Base-by-base conservation (phyloP, 2,888 invertebrate genomes). In the Leptopterna dolabrata region DNA sequence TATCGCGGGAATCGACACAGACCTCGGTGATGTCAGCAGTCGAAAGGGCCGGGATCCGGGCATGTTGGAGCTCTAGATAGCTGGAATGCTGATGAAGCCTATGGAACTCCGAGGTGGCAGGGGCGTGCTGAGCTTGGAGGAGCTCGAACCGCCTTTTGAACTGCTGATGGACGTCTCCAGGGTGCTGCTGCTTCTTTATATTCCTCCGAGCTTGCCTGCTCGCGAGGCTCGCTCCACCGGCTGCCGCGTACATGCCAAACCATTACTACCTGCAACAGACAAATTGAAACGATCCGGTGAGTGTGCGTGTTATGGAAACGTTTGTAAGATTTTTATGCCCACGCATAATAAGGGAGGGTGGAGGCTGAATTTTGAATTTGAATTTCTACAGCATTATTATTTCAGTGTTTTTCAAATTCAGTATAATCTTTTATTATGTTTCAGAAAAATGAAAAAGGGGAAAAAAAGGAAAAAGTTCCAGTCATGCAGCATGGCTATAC, bases 211-310 rank as follows among this genome's bases (percentile, higher is more conserved):
- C 95, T 93, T 95, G 95, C 91, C 96, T 95, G 93, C 95, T 96
- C 92, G 96, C 96, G 93, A 96, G 94, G 91, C 96, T 96, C 91
- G 96, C 96, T 92, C 96, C 96, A 92, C 96, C 96, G 92, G 96
- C 96, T 92, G 96, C 96, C 92, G 96, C 96, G 94, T 96, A 97
- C 96, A 97, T 97, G 90, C 87, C 88, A 82, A 84, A 87, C 71
- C 84, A 84, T 88, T 88, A 86, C 88, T 87, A 83, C 88, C 88
- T 88, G 88, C 13, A 88, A 88, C 76, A 82, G 19, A 36, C 47
- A 87, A 19, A 87, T 27, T 63, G 47, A 87, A 81, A 76, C 30
- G 0, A 73, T 16, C 27, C 55, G 13, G 16, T 47, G 1, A 47
- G 24, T 27, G 27, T 24, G 29, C 27, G 19, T 27, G 16, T 76